Conservation (phyloP, 2,888 invertebrate species). For the Pimpla rufipes region DNA sequence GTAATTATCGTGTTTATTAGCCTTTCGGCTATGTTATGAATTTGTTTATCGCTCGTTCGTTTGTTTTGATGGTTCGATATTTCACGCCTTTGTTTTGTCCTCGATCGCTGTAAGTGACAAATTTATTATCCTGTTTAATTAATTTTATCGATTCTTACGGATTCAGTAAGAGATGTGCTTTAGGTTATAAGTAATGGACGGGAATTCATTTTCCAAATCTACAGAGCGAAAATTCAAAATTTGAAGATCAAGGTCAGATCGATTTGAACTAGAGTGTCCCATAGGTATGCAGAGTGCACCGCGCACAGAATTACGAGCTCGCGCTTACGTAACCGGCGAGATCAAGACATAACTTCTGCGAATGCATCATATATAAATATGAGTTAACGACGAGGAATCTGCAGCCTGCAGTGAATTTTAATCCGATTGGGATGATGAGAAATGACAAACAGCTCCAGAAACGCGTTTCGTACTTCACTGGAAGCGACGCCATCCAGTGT, state of each 20-base stretch:
- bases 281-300: background rate
- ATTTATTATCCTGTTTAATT: too few species aligned
- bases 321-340: constrained; percentile 6
- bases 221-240: background rate
- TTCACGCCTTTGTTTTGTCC: too few species aligned
- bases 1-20: too few species aligned
- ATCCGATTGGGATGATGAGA: constrained; percentile 27
- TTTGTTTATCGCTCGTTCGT: too few species aligned
- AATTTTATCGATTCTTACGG: too few species aligned
- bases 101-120: too few species aligned
- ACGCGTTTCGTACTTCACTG: constrained; percentile 36
- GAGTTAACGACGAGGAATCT: constrained; percentile 37
- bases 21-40: too few species aligned
- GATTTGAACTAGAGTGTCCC: background rate
- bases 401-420: constrained; percentile 40
- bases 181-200: too few species aligned
- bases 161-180: too few species aligned
- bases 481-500: constrained; percentile 11
- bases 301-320: background rate
- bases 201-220: too few species aligned
- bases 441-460: constrained; percentile 20
- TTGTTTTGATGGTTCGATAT: too few species aligned
- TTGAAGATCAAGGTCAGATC: background rate
- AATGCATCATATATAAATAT: constrained; percentile 38
- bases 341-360: constrained; percentile 44